Evolutionary conservation across 2,113 vertebrate species (phyloP).

Genomic region (Gavialis gangeticus): DNA sequence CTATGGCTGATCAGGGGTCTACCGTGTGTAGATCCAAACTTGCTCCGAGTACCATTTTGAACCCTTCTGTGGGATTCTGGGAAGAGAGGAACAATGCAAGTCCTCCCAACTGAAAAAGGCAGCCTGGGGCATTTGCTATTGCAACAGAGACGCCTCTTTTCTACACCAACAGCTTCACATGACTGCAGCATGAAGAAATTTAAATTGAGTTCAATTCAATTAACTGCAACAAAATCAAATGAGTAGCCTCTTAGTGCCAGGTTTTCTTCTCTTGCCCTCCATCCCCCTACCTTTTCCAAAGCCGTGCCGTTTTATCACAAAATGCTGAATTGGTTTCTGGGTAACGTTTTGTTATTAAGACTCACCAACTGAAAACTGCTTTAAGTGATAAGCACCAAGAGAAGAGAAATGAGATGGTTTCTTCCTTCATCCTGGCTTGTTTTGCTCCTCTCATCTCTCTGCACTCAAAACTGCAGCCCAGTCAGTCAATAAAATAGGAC

Average conservation of each 20-base stretch:
- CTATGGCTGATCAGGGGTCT: not conserved
- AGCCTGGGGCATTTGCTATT: not conserved
- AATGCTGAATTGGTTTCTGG: slow-evolving; percentile 17
- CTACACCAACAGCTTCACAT: not conserved
- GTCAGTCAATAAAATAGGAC: not conserved
- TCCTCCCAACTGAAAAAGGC: not conserved
- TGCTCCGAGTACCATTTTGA: not conserved
- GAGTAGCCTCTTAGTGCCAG: not conserved
- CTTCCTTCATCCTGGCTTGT: not conserved
- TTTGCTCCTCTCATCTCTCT: not conserved
- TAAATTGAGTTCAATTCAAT: slow-evolving; percentile 51
- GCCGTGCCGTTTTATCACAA: not conserved
- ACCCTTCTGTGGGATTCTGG: not conserved
- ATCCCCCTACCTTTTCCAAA: not conserved
- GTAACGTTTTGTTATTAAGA: slow-evolving; percentile 18
- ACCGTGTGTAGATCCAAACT: not conserved
- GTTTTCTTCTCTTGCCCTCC: not conserved
- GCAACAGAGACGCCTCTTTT: not conserved
- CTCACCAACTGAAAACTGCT: not conserved
- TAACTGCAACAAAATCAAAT: slow-evolving; percentile 23
- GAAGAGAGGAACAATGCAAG: not conserved
- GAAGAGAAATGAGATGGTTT: slow-evolving; percentile 28
- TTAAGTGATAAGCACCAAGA: not conserved
- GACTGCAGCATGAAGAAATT: not conserved
- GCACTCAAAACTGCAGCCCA: not conserved